Conservation (phyloP, 2,113 vertebrate species). For the Tragelaphus buxtoni region DNA sequence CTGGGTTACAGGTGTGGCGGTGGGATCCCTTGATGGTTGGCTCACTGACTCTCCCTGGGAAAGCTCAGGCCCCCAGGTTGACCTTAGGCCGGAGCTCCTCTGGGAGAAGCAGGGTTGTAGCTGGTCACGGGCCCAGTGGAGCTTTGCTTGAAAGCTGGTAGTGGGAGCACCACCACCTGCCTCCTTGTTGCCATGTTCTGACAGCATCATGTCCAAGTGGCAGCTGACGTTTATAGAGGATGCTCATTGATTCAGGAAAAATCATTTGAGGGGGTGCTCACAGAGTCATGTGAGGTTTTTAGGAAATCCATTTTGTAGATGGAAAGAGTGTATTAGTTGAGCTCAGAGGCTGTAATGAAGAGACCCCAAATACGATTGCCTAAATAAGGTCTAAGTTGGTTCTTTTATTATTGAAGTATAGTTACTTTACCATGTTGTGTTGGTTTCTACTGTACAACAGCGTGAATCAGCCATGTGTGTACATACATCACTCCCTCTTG, state of each 20-base stretch:
- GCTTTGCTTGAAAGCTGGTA: not conserved
- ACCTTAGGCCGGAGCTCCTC: not conserved
- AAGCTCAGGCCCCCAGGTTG: not conserved
- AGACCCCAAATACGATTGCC: not conserved
- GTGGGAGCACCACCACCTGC: not conserved
- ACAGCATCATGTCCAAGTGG: not conserved
- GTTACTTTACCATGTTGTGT: not conserved
- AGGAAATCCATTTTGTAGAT: not conserved
- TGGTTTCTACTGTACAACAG: not conserved
- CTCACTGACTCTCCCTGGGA: not conserved
- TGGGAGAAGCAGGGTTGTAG: not conserved
- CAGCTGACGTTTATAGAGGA: not conserved
- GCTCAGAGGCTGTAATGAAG: not conserved
- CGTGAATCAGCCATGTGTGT: not conserved
- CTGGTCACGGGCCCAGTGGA: not conserved
- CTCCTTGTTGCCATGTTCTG: not conserved
- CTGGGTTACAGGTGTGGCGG: not conserved
- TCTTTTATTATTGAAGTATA: not conserved
- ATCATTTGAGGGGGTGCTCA: not conserved
- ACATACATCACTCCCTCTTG: not conserved
- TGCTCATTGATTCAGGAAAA: not conserved
- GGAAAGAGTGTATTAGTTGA: not conserved
- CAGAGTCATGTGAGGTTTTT: not conserved
- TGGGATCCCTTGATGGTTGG: not conserved
- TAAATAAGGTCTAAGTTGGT: not conserved